Evolutionary conservation across 2,888 invertebrate species (phyloP).

Genomic region (Cheilosia pagana): DNA sequence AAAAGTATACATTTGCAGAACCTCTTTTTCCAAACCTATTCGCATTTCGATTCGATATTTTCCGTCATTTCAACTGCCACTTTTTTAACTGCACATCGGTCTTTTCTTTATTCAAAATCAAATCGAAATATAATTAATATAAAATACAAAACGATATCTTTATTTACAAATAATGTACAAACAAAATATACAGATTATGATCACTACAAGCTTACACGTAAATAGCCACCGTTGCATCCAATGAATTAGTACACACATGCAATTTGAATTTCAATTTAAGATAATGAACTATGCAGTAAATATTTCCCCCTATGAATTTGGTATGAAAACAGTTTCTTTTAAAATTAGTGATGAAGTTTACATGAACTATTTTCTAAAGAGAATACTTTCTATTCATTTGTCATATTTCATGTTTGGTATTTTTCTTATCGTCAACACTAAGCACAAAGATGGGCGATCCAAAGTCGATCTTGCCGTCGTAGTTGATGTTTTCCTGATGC

Average conservation of each 20-base stretch:
- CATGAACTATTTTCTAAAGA: neutral
- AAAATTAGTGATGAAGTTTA: slow-evolving; percentile 2
- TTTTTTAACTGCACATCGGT: too few species aligned
- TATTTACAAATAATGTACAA: slow-evolving; percentile 70
- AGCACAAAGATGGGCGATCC: slow-evolving; percentile 83
- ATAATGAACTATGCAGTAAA: slow-evolving; percentile 2
- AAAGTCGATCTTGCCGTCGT: slow-evolving; percentile 81
- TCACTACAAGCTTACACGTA: slow-evolving; percentile 30
- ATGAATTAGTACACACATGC: slow-evolving; percentile 22
- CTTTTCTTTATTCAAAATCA: neutral
- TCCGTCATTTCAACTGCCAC: too few species aligned
- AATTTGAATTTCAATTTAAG: slow-evolving; percentile 3
- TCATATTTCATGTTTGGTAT: slow-evolving; percentile 35
- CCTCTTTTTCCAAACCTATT: too few species aligned
- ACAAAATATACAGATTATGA: slow-evolving; percentile 41
- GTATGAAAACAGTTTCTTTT: slow-evolving; percentile 9
- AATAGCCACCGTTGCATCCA: slow-evolving; percentile 25
- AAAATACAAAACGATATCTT: slow-evolving; percentile 43
- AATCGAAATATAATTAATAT: neutral
- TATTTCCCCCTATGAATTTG: slow-evolving; percentile 21
- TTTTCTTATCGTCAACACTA: slow-evolving; percentile 78
- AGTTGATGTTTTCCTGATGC: slow-evolving; percentile 63
- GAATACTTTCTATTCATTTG: slow-evolving; percentile 10
- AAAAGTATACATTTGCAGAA: too few species aligned
- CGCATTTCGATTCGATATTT: too few species aligned